Base-by-base conservation (phyloP, 2,797 vertebrate genomes). In the Triplophysa yarkandensis region DNA sequence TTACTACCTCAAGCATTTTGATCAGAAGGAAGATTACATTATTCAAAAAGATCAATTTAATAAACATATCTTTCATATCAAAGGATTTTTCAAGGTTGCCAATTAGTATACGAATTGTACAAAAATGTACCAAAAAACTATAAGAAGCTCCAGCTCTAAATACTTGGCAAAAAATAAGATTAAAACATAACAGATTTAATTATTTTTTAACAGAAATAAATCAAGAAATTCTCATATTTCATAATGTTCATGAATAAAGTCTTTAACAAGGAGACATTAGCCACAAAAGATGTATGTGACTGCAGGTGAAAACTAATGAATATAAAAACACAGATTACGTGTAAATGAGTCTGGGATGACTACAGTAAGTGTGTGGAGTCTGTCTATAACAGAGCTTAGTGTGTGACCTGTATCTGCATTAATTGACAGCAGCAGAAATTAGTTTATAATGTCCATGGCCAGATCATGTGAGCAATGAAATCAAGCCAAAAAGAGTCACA, bases 401-500 rank as follows among this genome's bases (percentile, higher is more conserved):
- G 86, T 88, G 74, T 81, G 86, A 88, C 88, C 85, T 83, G 83
- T 41, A 71, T 85, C 81, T 85, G 75, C 82, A 79, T 73, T 76
- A 80, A 77, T 84, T 85, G 85, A 83, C 80, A 76, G 81, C 83
- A 83, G 71, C 52, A 34, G 60, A 86, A 89, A 91, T 91, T 86
- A 88, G 83, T 85, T 79, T 84, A 87, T 82, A 84, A 84, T 36
- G 75, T 87, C 82, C 83, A 79, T 75, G 82, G 78, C 78, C 76
- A 83, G 82, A 81, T 90, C 86, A 90, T 86, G 88, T 87, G 88
- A 82, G 83, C 64, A 78, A 81, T 71, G 79, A 79, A 77, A 82
- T 80, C 46, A 64, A 73, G 66, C 60, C 71, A 43, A 48, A 60
- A 58, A 62, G 71, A 66, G 60, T 6, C 16, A 63, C 68, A 81